These are phyloP conservation scores for Latheticus oryzae DNA, from an alignment of 2,888 invertebrate genomes.

Conservation along the genomic window DNA sequence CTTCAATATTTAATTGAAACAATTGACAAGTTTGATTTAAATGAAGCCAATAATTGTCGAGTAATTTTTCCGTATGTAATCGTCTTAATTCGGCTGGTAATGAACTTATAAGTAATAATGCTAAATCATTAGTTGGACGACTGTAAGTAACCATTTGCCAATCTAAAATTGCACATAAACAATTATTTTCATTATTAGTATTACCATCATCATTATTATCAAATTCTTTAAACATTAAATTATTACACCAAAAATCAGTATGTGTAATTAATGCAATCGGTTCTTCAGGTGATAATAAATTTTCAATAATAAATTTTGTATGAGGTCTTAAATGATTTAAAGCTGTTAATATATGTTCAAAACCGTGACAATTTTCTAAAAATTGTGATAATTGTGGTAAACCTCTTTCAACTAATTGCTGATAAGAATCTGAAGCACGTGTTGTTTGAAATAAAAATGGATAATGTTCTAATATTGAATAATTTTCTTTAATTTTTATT, in stretches of 20 bases:
- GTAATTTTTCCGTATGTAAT: conserved; percentile 71
- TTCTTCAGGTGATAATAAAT: conserved; percentile 77
- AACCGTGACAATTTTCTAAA: conserved; percentile 74
- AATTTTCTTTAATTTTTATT: conserved; percentile 69
- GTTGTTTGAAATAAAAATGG: conserved; percentile 83
- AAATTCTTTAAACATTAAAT: conserved; percentile 77
- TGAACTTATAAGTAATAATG: conserved; percentile 78
- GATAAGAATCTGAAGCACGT: conserved; percentile 82
- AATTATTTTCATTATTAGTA: conserved; percentile 62
- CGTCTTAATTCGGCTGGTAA: conserved; percentile 78
- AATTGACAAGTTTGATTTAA: conserved; percentile 72
- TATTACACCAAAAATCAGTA: conserved; percentile 88
- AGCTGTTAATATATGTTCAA: conserved; percentile 72
- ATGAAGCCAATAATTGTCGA: conserved; percentile 78
- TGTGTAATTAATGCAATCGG: conserved; percentile 82
- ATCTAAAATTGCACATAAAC: conserved; percentile 79
- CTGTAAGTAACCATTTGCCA: conserved; percentile 89
- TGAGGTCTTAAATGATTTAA: conserved; percentile 72
- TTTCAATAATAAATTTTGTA: conserved; percentile 79
- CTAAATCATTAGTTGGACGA: conserved; percentile 82
- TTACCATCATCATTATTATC: too few species aligned
- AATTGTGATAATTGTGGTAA: conserved; percentile 81
- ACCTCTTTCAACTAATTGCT: conserved; percentile 81
- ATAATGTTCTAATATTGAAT: conserved; percentile 68
- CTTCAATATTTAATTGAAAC: conserved; percentile 74